Evolutionary conservation across 2,797 vertebrate species (phyloP).

Genomic region (Parauchenoglanis punctatus): DNA sequence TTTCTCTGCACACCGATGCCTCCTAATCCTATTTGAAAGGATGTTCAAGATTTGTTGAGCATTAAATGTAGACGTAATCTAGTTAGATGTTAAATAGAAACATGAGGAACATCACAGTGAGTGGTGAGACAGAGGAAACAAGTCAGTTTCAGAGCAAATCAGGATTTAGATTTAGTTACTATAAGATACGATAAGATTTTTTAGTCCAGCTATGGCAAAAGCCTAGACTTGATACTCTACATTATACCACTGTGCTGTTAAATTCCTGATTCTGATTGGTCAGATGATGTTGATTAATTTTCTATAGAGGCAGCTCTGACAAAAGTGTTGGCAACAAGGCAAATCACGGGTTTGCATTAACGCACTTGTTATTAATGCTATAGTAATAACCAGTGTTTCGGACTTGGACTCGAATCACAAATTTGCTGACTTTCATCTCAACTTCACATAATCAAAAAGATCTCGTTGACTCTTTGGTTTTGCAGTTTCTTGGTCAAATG

Average conservation of each 20-base stretch:
- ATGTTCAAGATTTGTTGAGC: neutral
- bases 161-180: neutral
- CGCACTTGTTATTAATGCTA: neutral
- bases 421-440: neutral
- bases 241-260: neutral
- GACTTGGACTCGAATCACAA: neutral
- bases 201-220: neutral
- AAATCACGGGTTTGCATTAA: neutral
- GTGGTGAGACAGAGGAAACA: neutral
- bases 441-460: neutral
- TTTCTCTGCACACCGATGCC: neutral
- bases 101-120: neutral
- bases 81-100: neutral
- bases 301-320: neutral
- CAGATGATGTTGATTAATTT: neutral
- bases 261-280: neutral
- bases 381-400: neutral
- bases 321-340: neutral
- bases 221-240: neutral
- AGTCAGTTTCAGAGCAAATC: neutral
- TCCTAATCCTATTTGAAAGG: neutral
- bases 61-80: neutral
- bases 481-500: neutral
- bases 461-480: no score
- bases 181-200: neutral